phyloP scores from a whole-genome alignment of 1,140 invertebrate genomes.

The Brachionus paranguensis region DNA sequence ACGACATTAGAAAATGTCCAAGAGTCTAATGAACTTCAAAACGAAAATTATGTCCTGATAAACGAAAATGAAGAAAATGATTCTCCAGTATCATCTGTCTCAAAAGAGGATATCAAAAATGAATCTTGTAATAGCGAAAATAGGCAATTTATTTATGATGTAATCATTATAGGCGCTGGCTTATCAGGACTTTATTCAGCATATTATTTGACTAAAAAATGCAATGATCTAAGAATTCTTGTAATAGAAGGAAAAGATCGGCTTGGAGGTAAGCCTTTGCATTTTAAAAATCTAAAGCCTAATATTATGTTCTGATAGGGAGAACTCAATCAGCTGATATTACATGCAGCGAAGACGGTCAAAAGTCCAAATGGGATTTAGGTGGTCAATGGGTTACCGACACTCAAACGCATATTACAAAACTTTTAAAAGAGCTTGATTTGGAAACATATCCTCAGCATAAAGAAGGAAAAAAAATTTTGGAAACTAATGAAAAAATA shows the following conservation, averaged over 20 bases:
- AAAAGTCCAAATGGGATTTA: slow-evolving; percentile 48
- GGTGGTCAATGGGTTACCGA: slow-evolving; percentile 53
- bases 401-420: slow-evolving; percentile 48
- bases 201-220: slow-evolving; percentile 45
- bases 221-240: slow-evolving; percentile 44
- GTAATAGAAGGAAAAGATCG: slow-evolving; percentile 52
- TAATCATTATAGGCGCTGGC: slow-evolving; percentile 52
- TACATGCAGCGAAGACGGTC: slow-evolving; percentile 41
- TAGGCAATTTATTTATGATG: slow-evolving; percentile 43
- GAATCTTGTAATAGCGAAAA: background rate
- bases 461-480: slow-evolving; percentile 50
- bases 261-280: slow-evolving; percentile 45
- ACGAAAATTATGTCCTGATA: background rate
- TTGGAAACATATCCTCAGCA: slow-evolving; percentile 50
- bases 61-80: background rate
- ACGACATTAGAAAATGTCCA: background rate
- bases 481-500: slow-evolving; percentile 46
- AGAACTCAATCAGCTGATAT: slow-evolving; percentile 47
- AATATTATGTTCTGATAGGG: background rate
- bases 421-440: slow-evolving; percentile 48
- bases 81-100: background rate
- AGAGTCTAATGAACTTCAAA: background rate
- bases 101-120: background rate
- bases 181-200: slow-evolving; percentile 51
- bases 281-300: background rate